These are phyloP conservation scores for Acleris holmiana DNA, from an alignment of 2,888 invertebrate species.

Conservation along the genomic window DNA sequence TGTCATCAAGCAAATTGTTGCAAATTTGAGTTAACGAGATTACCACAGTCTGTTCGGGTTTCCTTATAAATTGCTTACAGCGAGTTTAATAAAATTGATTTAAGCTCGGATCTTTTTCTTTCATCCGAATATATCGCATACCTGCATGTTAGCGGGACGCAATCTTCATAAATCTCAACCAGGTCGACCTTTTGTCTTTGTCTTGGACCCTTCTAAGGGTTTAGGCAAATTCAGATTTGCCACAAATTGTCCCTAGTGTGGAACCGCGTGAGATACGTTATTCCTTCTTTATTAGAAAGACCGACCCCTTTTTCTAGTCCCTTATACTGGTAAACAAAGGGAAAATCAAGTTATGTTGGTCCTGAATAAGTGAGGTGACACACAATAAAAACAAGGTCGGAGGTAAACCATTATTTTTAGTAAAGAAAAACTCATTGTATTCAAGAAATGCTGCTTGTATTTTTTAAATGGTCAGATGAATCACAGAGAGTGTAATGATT, in stretches of 20 bases:
- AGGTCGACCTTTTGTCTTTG: conserved; percentile 75
- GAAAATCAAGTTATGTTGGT: conserved; percentile 64
- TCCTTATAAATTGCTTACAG: conserved; percentile 12
- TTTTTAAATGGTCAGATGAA: conserved; percentile 44
- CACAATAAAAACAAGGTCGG: conserved; percentile 48
- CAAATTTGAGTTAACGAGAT: neutral
- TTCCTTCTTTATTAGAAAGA: conserved; percentile 56
- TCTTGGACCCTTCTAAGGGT: conserved; percentile 61
- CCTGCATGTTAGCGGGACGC: conserved; percentile 52
- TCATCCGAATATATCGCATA: conserved; percentile 36
- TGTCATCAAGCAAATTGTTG: neutral
- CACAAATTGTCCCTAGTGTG: conserved; percentile 68
- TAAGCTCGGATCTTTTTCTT: conserved; percentile 16
- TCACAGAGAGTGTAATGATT: conserved; percentile 40
- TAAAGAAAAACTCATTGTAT: conserved; percentile 49
- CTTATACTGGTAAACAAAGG: conserved; percentile 62
- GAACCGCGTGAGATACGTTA: conserved; percentile 51
- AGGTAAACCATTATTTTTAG: conserved; percentile 46
- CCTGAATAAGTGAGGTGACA: conserved; percentile 60
- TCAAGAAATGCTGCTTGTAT: conserved; percentile 52
- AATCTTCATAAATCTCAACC: conserved; percentile 76
- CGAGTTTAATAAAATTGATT: conserved; percentile 18
- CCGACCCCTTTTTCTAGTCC: conserved; percentile 44
- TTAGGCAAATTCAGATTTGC: conserved; percentile 74
- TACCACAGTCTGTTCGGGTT: neutral